Evolutionary conservation across 2,888 invertebrate genomes (phyloP).

Genomic region (Mystacides longicornis): DNA sequence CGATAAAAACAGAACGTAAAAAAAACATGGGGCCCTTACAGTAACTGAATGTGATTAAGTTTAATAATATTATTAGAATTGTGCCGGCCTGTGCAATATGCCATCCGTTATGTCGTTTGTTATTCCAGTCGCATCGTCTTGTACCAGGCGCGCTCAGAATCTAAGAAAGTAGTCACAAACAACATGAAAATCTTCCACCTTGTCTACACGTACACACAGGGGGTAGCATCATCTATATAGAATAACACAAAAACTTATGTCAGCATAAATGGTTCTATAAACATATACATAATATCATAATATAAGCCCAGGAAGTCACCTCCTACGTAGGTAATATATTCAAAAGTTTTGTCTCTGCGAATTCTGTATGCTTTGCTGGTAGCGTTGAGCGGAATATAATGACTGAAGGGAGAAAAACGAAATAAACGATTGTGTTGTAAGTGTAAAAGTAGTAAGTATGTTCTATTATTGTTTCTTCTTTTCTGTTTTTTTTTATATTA

Average conservation of each 20-base stretch:
- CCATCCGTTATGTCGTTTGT: constrained; percentile 26
- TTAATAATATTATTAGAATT: constrained; percentile 4
- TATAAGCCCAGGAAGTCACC: neutral
- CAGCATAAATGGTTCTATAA: constrained; percentile 6
- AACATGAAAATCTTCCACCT: neutral
- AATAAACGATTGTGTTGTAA: constrained; percentile 7
- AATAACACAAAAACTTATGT: constrained; percentile 18
- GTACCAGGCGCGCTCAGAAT: constrained; percentile 20
- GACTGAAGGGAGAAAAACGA: constrained; percentile 13
- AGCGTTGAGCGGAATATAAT: constrained; percentile 5
- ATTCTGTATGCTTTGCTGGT: constrained; percentile 16
- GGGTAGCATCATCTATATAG: neutral
- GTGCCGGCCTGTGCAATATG: constrained; percentile 22
- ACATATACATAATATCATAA: neutral
- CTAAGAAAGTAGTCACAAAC: neutral
- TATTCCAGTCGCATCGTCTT: constrained; percentile 25
- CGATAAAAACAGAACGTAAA: too few species aligned
- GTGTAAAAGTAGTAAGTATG: neutral
- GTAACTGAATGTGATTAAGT: too few species aligned
- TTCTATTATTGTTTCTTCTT: too few species aligned
- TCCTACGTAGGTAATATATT: constrained; percentile 20
- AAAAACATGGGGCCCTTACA: too few species aligned
- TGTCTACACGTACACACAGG: neutral
- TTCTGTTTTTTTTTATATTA: too few species aligned
- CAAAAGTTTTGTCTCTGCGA: constrained; percentile 21